Evolutionary conservation across 2,888 invertebrate genomes (phyloP).

Genomic region (Amiota communis): DNA sequence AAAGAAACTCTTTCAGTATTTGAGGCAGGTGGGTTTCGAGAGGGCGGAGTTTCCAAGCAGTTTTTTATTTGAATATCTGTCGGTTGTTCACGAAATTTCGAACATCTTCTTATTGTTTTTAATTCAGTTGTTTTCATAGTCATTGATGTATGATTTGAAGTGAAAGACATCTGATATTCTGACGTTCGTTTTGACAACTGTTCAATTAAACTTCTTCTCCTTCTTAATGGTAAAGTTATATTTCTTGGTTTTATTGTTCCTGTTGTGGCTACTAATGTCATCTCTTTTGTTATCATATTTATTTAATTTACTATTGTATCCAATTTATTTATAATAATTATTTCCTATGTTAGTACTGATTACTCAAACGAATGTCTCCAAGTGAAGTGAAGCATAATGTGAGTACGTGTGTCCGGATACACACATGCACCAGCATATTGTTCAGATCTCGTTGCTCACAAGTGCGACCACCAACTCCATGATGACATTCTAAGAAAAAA

Average conservation of each 20-base stretch:
- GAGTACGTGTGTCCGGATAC: slow-evolving; percentile 4
- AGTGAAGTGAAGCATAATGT: background rate
- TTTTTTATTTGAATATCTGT: slow-evolving; percentile 8
- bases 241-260: slow-evolving; percentile 4
- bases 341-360: slow-evolving; percentile 8
- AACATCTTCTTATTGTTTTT: background rate
- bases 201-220: background rate
- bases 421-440: background rate
- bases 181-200: background rate
- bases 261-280: background rate
- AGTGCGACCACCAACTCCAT: background rate
- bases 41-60: background rate
- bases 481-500: background rate
- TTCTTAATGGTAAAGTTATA: background rate
- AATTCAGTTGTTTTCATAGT: background rate
- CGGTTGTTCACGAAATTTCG: background rate
- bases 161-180: background rate
- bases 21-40: background rate
- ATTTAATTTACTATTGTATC: background rate
- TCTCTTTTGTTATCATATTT: slow-evolving; percentile 14
- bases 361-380: background rate
- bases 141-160: background rate
- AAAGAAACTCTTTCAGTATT: background rate
- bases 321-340: slow-evolving; percentile 4
- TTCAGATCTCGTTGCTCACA: slow-evolving; percentile 5